Evolutionary conservation across 2,888 invertebrate genomes (phyloP), one percentile per base, ranked within the genome.

Genomic region (Rutpela maculata): DNA sequence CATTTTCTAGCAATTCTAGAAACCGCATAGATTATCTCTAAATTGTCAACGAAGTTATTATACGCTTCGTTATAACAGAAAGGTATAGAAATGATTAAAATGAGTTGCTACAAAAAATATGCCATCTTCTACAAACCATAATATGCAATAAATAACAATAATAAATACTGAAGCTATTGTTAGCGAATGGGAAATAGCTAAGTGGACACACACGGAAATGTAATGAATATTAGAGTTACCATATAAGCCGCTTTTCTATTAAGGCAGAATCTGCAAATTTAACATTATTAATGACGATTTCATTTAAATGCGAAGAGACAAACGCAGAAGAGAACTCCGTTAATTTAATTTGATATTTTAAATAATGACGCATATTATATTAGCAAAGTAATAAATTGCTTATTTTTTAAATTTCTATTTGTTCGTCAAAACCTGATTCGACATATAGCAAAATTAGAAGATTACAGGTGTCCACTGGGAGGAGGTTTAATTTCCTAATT

Each of bases 391-490:
- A 65, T 65, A 65, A 65, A 65, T 65, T 65, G 18, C 18, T 18
- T 65, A 65, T 15, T 43, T 43, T 35, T 38, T 65, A 38, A 65
- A 65, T 65, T 65, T 18, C 18, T 38, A 65, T 65, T 65, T 65
- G 38, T 65, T 38, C n/a, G 63, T 38, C 35, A 65, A 59, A 65
- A 65, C 31, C 38, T 65, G 63, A 65, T 65, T 65, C 35, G 35
- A 18, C 38, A 38, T 65, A 17, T 17, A 31, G 26, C n/a, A 38
- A 38, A 38, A 65, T 65, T 65, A 65, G 38, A 38, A 65, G 63
- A 65, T 65, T 65, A 65, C 63, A 65, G 63, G 63, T 65, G 63
- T 65, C 31, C 38, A 65, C 35, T 65, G 12, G 38, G 12, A 38
- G 35, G 17, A 38, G 63, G 12, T 65, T 65, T 65, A 65, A 17